phyloP scores from a whole-genome alignment of 2,888 invertebrate species.

The Microctonus hyperodae region DNA sequence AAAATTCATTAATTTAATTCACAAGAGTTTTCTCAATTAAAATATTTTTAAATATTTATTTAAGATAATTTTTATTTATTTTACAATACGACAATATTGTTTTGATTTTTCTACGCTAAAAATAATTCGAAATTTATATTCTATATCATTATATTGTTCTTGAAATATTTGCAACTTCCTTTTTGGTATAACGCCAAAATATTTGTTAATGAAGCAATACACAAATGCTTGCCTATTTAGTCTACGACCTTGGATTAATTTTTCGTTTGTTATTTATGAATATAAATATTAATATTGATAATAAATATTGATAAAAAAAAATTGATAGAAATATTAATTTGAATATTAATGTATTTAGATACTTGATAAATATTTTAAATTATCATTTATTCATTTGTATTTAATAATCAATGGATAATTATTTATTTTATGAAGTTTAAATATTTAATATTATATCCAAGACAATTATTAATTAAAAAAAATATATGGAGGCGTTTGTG shows the following conservation, averaged over 20 bases:
- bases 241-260: neutral
- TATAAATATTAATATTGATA: neutral
- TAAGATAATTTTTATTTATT: no score
- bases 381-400: no score
- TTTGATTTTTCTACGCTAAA: neutral
- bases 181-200: conserved; percentile 52
- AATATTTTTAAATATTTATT: no score
- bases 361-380: no score
- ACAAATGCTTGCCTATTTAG: conserved; percentile 22
- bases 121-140: conserved; percentile 1
- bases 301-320: neutral
- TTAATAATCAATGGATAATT: neutral
- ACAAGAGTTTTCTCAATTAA: no score
- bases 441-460: neutral
- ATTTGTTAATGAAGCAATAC: conserved; percentile 41
- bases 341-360: no score
- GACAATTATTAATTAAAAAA: neutral
- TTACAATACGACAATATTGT: neutral
- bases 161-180: conserved; percentile 46
- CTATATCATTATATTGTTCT: conserved; percentile 26
- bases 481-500: conserved; percentile 19
- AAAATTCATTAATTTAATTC: no score
- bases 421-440: neutral
- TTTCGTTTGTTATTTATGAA: neutral
- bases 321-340: no score